Percentiles rank a stretch among this genome's conserved stretches.
Evolutionary conservation across 2,113 vertebrate genomes (phyloP).

Genomic region (Aegithalos caudatus): DNA sequence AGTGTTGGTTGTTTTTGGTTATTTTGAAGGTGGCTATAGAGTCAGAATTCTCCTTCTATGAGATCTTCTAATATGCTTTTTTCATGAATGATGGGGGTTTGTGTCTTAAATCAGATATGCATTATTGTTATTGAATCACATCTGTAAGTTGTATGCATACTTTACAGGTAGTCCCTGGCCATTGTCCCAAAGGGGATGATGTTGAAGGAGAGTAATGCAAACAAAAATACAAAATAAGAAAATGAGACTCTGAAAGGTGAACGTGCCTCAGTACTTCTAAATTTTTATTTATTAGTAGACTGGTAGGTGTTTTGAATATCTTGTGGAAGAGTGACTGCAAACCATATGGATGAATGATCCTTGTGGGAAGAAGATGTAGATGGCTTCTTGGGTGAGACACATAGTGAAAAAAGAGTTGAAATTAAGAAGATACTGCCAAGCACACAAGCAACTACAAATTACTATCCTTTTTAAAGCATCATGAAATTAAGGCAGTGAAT

Average conservation of each 20-base stretch:
- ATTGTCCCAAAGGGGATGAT: not conserved
- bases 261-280: not conserved
- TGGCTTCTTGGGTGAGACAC: not conserved
- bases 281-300: not conserved
- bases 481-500: not conserved
- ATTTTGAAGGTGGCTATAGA: not conserved
- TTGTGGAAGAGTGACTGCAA: not conserved
- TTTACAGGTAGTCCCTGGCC: not conserved
- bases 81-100: not conserved
- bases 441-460: not conserved
- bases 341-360: not conserved
- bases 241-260: not conserved
- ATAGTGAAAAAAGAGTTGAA: not conserved
- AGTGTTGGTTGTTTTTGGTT: not conserved
- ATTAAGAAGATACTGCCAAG: not conserved
- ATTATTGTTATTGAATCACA: not conserved
- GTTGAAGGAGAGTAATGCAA: not conserved
- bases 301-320: not conserved
- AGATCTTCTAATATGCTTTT: not conserved
- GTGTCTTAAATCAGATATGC: not conserved
- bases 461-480: not conserved
- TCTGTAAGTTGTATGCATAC: not conserved
- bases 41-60: not conserved
- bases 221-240: not conserved
- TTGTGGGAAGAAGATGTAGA: not conserved